Percentiles rank a stretch among this genome's conserved stretches.
phyloP scores from a whole-genome alignment of 1,140 invertebrate genomes.

The Oscheius sp. region DNA sequence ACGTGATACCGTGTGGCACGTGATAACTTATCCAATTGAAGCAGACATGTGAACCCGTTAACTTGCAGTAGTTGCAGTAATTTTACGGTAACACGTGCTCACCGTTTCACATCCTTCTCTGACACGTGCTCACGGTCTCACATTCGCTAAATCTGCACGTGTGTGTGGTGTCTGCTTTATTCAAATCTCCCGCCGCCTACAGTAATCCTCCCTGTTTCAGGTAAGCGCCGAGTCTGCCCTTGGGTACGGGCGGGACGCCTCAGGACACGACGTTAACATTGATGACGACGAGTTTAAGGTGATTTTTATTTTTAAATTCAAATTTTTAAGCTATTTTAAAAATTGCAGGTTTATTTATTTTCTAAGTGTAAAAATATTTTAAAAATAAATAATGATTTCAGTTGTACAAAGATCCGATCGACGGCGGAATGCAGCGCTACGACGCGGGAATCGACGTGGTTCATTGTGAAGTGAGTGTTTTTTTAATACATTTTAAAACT shows the following conservation, averaged over 20 bases:
- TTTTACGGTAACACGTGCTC: too few species aligned
- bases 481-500: too few species aligned
- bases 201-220: slow-evolving; percentile 2
- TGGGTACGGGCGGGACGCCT: neutral
- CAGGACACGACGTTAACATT: neutral
- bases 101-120: too few species aligned
- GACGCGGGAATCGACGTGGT: neutral
- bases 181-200: too few species aligned
- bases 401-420: neutral
- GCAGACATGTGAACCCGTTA: too few species aligned
- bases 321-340: neutral
- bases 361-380: neutral
- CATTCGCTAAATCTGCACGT: too few species aligned
- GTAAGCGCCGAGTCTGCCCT: slow-evolving; percentile 1
- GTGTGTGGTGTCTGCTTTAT: too few species aligned
- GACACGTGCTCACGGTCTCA: too few species aligned
- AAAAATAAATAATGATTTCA: neutral
- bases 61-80: too few species aligned
- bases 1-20: too few species aligned
- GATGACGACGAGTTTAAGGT: slow-evolving; percentile 2
- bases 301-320: neutral
- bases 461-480: neutral
- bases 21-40: too few species aligned
- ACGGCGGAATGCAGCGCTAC: neutral
- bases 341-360: too few species aligned